These are phyloP conservation scores for Malurus leucopterus DNA, from an alignment of 2,797 vertebrate species.

Conservation along the genomic window DNA sequence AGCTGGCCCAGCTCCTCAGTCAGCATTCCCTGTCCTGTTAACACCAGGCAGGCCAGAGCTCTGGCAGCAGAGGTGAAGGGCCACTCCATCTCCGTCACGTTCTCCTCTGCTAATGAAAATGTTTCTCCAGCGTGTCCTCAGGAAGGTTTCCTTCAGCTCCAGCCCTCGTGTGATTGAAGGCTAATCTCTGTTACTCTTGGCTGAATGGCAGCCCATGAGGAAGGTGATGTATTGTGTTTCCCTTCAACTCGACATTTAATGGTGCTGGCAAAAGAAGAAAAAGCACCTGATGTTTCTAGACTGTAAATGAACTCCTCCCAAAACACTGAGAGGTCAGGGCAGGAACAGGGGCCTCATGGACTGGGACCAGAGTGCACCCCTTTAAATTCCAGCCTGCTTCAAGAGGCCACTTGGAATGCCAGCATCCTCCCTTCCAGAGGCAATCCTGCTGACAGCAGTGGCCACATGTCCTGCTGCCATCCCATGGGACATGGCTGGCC, in stretches of 20 bases:
- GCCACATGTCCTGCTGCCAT: not conserved
- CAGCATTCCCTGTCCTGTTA: not conserved
- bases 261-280: not conserved
- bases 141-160: constrained; percentile 18
- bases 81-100: constrained; percentile 36
- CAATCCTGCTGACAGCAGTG: not conserved
- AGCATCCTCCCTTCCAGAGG: not conserved
- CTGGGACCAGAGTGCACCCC: not conserved
- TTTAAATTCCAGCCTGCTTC: not conserved
- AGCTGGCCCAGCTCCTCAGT: not conserved
- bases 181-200: constrained; percentile 35
- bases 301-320: not conserved
- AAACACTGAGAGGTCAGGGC: not conserved
- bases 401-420: not conserved
- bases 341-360: rapidly evolving
- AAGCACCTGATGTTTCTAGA: not conserved
- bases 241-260: not conserved
- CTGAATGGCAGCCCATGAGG: constrained; percentile 11
- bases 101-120: constrained; percentile 44
- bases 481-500: not conserved
- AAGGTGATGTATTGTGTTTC: constrained; percentile 36
- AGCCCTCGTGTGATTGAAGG: constrained; percentile 27
- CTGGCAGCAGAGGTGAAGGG: not conserved
- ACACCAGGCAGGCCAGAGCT: not conserved
- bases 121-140: constrained; percentile 31